These are phyloP conservation scores for Phoebastria nigripes DNA, from an alignment of 2,797 vertebrate genomes.

Conservation along the genomic window DNA sequence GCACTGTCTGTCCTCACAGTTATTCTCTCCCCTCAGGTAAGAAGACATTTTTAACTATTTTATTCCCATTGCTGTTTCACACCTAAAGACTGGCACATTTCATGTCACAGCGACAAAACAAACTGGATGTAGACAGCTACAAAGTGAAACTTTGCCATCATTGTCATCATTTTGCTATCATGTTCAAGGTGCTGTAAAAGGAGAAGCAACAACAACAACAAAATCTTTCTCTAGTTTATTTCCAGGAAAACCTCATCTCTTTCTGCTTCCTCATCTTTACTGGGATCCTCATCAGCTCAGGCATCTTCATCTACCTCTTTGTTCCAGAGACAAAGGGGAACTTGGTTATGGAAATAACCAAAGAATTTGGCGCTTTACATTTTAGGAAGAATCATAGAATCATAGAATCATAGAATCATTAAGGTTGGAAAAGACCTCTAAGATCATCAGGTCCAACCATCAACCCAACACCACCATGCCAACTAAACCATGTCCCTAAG, in stretches of 20 bases:
- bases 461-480: no score
- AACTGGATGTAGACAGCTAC: neutral
- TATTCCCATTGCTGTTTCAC: neutral
- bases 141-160: neutral
- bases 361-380: conserved; percentile 75
- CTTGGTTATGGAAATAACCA: conserved; percentile 75
- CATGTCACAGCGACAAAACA: neutral
- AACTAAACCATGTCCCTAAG: no score
- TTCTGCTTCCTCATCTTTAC: conserved; percentile 82
- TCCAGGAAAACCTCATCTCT: conserved; percentile 73
- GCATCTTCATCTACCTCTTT: conserved; percentile 75
- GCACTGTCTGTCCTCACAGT: conserved; percentile 81
- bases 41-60: neutral
- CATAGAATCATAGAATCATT: no score
- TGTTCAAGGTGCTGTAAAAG: neutral
- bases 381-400: neutral
- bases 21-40: conserved; percentile 80
- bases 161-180: neutral
- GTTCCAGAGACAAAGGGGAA: conserved; percentile 86
- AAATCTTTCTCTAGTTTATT: neutral
- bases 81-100: rapidly evolving
- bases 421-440: no score
- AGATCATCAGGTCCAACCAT: no score
- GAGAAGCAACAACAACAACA: neutral
- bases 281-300: conserved; percentile 70